Evolutionary conservation across 2,797 vertebrate genomes (phyloP).

Genomic region (Phoebastria nigripes): DNA sequence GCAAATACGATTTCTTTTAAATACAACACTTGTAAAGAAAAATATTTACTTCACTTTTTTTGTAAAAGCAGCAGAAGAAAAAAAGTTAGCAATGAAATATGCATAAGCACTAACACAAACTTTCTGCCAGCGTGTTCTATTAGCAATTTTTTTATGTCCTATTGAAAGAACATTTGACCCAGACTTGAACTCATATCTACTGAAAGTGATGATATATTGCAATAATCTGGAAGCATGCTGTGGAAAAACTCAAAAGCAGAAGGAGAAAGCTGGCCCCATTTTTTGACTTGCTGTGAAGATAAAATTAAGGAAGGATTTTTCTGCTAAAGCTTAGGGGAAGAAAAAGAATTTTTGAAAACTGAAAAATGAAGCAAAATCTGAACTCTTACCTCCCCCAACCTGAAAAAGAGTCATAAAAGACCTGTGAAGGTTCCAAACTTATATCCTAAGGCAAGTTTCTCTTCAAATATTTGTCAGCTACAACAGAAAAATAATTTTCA

Average conservation of each 20-base stretch:
- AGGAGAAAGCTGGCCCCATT: not conserved
- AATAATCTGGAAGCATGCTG: slow-evolving; percentile 7
- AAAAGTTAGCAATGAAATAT: slow-evolving; percentile 26
- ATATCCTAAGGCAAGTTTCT: not conserved
- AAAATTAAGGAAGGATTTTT: not conserved
- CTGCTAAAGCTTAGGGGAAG: not conserved
- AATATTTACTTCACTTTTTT: not conserved
- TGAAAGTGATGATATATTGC: not conserved
- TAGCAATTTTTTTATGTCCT: not conserved
- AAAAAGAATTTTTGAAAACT: not conserved
- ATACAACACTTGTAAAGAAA: not conserved
- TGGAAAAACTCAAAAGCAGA: not conserved
- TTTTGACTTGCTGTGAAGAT: not conserved
- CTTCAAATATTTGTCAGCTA: not conserved
- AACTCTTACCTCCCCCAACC: not conserved
- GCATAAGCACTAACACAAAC: not conserved
- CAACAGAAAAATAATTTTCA: not conserved
- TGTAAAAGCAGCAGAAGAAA: not conserved
- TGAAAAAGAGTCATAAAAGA: not conserved
- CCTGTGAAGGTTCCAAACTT: not conserved
- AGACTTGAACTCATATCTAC: slow-evolving; percentile 13
- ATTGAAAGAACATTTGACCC: slow-evolving; percentile 36
- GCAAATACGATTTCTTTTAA: slow-evolving; percentile 11
- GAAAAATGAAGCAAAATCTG: not conserved
- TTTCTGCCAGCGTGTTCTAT: not conserved